Base-by-base conservation (phyloP, 1,140 invertebrate genomes). In the Zaprionus capensis region DNA sequence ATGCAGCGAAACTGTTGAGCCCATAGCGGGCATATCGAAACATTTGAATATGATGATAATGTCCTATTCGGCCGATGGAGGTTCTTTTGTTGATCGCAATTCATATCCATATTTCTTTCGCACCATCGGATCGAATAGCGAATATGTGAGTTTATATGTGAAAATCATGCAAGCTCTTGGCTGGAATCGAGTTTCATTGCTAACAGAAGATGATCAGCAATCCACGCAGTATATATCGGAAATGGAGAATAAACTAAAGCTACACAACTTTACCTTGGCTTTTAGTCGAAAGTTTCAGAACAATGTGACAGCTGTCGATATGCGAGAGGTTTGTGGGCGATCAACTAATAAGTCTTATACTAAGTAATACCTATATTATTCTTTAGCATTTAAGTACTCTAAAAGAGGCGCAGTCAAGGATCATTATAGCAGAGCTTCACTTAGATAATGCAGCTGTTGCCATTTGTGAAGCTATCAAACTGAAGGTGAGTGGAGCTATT, bases 81-180 rank as follows among this genome's bases (percentile, higher is more conserved):
- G 95, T 2, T 95, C 94, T 57, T 95, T 97, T 79, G 95, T 94
- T 0, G 95, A 97, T 92, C 93, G 95, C 20, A 91, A 93, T 0
- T 95, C 95, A 64, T 97, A 97, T 93, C 96, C 97, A 0, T 97
- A 96, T 81, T 97, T 98, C 92, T 97, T 97, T 88, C 92, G 97
- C 2, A 98, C 97, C 2, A 97, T 97, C 73, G 96, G 96, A 2
- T 96, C 97, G 83, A 96, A 97, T 82, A 95, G 94, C 31, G 95
- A 96, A 69, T 97, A 96, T 87, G 95, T 84, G 20, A 76, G 78
- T 64, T 80, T 78, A 5, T 91, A 90, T 49, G 34, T 90, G 2
- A 55, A 68, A 6, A 57, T 92, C 1, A 86, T 92, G 81, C 57
- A 96, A 74, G 70, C 91, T n/a, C 92, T 97, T 20, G 94, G 94